A percentile compares a stretch with the other conserved stretches of the same genome.
Conservation (phyloP, 2,888 invertebrate species). For the Orthonevra nobilis region DNA sequence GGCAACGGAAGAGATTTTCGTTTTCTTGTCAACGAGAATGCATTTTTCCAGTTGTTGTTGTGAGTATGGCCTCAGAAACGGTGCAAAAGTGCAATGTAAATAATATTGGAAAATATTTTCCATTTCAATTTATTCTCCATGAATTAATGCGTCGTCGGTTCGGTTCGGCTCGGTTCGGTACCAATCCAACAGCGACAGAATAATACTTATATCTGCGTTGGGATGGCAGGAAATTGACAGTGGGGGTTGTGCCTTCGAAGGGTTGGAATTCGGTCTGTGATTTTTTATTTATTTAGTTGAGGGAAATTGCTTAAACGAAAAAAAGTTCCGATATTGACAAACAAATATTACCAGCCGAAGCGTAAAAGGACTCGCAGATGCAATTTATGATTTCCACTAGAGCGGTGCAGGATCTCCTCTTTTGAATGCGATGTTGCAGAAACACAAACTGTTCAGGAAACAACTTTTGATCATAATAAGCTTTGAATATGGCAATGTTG, state of each 20-base stretch:
- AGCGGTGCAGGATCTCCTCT: too few relatives aligned
- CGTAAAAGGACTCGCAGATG: constrained; percentile 45
- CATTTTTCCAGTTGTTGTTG: constrained; percentile 38
- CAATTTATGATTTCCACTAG: constrained; percentile 28
- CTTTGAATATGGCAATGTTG: too few relatives aligned
- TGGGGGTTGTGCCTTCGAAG: constrained; percentile 34
- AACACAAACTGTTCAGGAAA: constrained; percentile 35
- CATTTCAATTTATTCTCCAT: constrained; percentile 68
- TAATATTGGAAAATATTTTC: constrained; percentile 70
- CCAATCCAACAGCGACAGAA: not conserved
- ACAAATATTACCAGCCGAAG: constrained; percentile 44
- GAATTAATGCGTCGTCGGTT: constrained; percentile 61
- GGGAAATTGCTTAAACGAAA: constrained; percentile 50
- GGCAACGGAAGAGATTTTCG: constrained; percentile 63
- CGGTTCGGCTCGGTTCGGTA: too few relatives aligned
- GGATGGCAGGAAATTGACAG: constrained; percentile 54
- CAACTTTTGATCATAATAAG: too few relatives aligned
- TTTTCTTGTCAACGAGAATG: constrained; percentile 65
- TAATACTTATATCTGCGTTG: constrained; percentile 13
- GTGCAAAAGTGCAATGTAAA: constrained; percentile 68
- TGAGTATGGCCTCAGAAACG: not conserved
- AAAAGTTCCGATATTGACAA: constrained; percentile 58
- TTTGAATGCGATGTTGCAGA: too few relatives aligned
- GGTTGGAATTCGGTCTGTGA: constrained; percentile 56
- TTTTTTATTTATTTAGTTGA: constrained; percentile 56